Conservation (phyloP, 2,888 invertebrate species). For the Pandemis heparana region DNA sequence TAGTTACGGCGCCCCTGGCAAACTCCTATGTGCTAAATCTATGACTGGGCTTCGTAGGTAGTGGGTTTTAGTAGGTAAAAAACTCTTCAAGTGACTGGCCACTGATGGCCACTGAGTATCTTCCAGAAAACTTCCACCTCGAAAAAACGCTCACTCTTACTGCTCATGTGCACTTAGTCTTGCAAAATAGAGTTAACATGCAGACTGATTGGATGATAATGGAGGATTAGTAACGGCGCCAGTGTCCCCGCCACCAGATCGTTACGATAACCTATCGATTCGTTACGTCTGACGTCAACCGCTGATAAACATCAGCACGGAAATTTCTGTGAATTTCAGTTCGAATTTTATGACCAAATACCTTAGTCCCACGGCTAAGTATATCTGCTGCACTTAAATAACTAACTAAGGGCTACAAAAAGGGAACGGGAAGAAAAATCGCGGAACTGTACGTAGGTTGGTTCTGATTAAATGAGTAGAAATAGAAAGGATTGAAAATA, state of each 20-base stretch:
- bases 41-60: no score
- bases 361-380: not conserved
- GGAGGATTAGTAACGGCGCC: conserved; percentile 29
- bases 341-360: not conserved
- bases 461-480: not conserved
- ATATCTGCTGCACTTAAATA: not conserved
- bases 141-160: no score
- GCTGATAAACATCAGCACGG: conserved; percentile 7
- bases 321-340: conserved; percentile 9
- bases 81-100: no score
- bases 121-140: no score
- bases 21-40: no score
- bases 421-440: not conserved
- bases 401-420: not conserved
- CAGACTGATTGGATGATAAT: conserved; percentile 14
- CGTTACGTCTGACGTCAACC: conserved; percentile 33
- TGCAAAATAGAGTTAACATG: conserved; percentile 1
- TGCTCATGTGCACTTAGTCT: not conserved
- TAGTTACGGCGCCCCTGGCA: no score
- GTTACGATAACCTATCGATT: conserved; percentile 37
- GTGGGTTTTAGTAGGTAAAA: no score
- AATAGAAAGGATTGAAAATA: not conserved
- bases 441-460: not conserved
- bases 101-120: no score
- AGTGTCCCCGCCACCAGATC: conserved; percentile 29